phyloP scores from a whole-genome alignment of 2,888 invertebrate species.

The Melieria omissa region DNA sequence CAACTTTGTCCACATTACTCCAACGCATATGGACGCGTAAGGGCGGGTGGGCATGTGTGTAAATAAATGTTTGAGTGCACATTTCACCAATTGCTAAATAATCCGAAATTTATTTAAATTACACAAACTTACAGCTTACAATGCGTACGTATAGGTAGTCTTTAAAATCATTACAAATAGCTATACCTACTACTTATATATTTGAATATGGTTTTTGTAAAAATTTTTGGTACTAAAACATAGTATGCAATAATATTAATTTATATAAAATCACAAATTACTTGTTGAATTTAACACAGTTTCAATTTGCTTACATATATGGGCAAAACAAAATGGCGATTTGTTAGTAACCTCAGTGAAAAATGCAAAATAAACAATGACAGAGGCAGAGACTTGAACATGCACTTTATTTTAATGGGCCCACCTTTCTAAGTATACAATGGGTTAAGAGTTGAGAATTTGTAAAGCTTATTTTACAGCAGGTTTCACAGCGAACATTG shows the following conservation, averaged over 20 bases:
- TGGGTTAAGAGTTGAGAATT: no score
- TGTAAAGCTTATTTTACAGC: no score
- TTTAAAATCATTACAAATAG: conserved; percentile 10
- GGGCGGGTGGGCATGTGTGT: neutral
- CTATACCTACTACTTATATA: neutral
- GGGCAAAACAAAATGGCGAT: neutral
- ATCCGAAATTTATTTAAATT: neutral
- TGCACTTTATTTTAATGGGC: no score
- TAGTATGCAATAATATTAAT: neutral
- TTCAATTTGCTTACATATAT: neutral
- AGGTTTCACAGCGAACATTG: no score
- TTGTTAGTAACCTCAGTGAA: no score
- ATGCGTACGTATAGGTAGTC: conserved; percentile 17
- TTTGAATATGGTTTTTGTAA: neutral
- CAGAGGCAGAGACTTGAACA: no score
- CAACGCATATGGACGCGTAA: neutral
- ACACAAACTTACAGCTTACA: neutral
- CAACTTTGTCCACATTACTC: no score
- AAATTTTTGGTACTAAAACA: conserved; percentile 15
- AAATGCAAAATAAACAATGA: no score
- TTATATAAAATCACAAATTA: conserved; percentile 11
- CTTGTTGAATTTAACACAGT: conserved; percentile 6
- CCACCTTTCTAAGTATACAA: no score
- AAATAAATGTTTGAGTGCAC: neutral
- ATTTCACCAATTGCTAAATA: neutral